These are phyloP conservation scores for Axinella damicornis DNA, from an alignment of 37 sponge, comb jelly and placozoan species.

Conservation along the genomic window DNA sequence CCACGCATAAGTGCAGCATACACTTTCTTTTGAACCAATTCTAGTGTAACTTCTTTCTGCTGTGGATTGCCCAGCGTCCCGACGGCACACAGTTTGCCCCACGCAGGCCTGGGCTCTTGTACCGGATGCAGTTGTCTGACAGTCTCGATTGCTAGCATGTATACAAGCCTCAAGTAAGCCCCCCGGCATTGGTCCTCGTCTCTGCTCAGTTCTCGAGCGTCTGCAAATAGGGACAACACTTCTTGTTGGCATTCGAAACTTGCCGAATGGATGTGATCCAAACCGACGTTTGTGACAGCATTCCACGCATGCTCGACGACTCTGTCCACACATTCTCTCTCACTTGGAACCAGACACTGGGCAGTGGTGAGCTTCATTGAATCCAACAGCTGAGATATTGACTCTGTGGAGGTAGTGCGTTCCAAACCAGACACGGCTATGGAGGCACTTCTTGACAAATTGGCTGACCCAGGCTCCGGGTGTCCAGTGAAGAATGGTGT, in stretches of 20 bases:
- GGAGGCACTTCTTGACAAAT: no score
- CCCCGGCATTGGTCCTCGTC: slow-evolving; percentile 48
- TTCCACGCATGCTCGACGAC: slow-evolving; percentile 56
- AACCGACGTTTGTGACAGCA: background rate
- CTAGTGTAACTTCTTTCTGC: slow-evolving; percentile 10
- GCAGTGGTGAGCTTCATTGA: slow-evolving; percentile 14
- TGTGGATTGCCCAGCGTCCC: background rate
- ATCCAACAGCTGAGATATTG: slow-evolving; percentile 25
- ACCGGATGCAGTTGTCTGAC: slow-evolving; percentile 30
- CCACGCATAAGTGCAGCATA: slow-evolving; percentile 47
- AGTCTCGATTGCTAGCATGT: slow-evolving; percentile 38
- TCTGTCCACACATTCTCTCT: slow-evolving; percentile 31
- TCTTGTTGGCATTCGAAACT: slow-evolving; percentile 3
- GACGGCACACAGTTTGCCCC: slow-evolving; percentile 16
- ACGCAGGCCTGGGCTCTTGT: slow-evolving; percentile 15
- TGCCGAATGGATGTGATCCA: background rate
- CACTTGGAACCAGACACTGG: slow-evolving; percentile 63
- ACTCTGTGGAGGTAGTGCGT: slow-evolving; percentile 14
- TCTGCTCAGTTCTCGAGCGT: slow-evolving; percentile 12
- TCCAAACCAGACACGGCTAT: slow-evolving; percentile 1
- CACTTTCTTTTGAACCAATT: slow-evolving; percentile 53
- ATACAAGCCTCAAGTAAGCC: slow-evolving; percentile 65
- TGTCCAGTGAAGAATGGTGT: background rate
- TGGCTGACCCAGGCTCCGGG: background rate
- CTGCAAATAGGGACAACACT: slow-evolving; percentile 1